Evolutionary conservation across 2,888 invertebrate genomes (phyloP).

Genomic region (Chrysolina oricalcia): DNA sequence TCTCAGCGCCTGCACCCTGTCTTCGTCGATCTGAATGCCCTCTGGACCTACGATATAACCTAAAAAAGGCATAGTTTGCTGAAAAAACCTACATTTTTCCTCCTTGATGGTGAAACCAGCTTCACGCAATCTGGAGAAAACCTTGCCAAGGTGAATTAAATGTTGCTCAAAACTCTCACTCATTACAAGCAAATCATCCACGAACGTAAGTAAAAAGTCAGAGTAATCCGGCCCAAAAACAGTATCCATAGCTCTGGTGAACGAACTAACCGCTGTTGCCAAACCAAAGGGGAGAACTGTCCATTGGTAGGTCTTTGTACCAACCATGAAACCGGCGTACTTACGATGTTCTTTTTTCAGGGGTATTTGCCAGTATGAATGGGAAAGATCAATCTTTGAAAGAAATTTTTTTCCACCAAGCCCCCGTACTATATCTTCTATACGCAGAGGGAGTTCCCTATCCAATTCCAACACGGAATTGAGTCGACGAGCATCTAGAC

Average conservation of each 20-base stretch:
- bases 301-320: neutral
- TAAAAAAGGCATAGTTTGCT: neutral
- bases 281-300: neutral
- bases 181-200: neutral
- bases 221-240: neutral
- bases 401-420: no score
- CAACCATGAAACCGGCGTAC: neutral
- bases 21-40: neutral
- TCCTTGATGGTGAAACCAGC: neutral
- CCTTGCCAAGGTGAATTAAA: neutral
- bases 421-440: neutral
- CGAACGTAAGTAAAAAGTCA: neutral
- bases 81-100: constrained; percentile 2
- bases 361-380: neutral
- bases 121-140: neutral
- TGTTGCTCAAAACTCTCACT: neutral
- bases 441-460: neutral
- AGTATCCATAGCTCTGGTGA: neutral
- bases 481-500: neutral
- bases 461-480: neutral
- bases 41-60: neutral
- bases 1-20: neutral
- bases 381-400: no score
- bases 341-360: neutral
- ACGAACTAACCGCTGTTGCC: neutral